Evolutionary conservation across 2,797 vertebrate species (phyloP).

Genomic region (Saxicola maurus): DNA sequence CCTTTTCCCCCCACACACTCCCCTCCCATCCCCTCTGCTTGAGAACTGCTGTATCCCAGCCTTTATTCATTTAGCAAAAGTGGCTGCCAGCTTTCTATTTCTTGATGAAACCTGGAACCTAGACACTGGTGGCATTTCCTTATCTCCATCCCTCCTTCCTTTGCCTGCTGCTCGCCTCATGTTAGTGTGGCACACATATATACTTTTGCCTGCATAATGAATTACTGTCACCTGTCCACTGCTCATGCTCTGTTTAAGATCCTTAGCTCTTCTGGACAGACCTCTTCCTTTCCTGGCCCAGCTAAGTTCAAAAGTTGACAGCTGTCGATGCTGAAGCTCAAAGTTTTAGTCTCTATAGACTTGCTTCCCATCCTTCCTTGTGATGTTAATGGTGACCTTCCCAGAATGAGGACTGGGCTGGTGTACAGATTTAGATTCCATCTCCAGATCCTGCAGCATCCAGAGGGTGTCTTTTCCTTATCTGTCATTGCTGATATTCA

Average conservation of each 20-base stretch:
- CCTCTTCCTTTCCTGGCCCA: not conserved
- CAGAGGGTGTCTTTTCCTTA: not conserved
- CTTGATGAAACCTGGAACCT: not conserved
- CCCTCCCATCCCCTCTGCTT: not conserved
- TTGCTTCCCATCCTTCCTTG: not conserved
- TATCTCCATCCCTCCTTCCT: not conserved
- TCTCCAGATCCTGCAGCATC: not conserved
- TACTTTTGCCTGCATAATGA: not conserved
- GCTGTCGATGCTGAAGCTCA: not conserved
- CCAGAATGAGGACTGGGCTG: not conserved
- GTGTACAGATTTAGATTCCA: not conserved
- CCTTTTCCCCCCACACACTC: not conserved
- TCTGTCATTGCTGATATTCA: not conserved
- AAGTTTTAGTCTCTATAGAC: not conserved
- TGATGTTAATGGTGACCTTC: not conserved
- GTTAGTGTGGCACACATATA: not conserved
- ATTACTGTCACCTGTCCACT: not conserved
- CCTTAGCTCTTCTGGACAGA: not conserved
- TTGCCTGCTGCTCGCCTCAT: not conserved
- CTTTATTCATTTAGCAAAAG: constrained; percentile 6
- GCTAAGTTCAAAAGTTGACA: not conserved
- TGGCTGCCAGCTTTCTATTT: constrained; percentile 12
- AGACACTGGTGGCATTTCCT: not conserved
- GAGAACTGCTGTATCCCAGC: not conserved
- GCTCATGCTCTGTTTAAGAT: not conserved